Evolutionary conservation across 2,797 vertebrate species (phyloP).

Genomic region (Mus minutoides): DNA sequence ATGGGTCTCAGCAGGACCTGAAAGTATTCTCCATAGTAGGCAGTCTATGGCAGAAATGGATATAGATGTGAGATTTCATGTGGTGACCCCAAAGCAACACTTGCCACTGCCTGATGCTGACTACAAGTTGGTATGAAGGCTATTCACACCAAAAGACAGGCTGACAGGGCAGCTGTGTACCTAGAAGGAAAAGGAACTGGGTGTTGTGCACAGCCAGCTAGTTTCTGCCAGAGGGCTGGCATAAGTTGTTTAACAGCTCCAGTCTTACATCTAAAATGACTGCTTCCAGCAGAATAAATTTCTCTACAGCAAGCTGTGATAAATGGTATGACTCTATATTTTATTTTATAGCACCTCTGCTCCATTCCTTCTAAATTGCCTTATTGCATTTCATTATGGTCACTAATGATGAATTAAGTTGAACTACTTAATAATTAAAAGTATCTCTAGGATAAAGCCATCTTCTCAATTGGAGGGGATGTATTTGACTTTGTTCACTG

Average conservation of each 20-base stretch:
- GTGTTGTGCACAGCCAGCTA: background rate
- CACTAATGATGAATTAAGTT: slow-evolving; percentile 81
- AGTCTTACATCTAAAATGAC: slow-evolving; percentile 67
- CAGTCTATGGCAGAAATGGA: background rate
- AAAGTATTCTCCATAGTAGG: background rate
- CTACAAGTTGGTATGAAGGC: background rate
- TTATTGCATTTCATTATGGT: slow-evolving; percentile 75
- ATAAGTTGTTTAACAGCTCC: slow-evolving; percentile 65
- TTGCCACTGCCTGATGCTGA: background rate
- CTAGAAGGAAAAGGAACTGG: slow-evolving; percentile 1
- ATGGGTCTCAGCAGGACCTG: background rate
- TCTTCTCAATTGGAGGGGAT: slow-evolving; percentile 68
- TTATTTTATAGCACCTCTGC: slow-evolving; percentile 76
- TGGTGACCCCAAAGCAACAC: background rate
- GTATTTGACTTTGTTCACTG: slow-evolving; percentile 70
- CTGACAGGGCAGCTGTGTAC: background rate
- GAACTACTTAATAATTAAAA: slow-evolving; percentile 82
- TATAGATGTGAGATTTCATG: background rate
- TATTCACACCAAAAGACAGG: background rate
- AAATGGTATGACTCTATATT: slow-evolving; percentile 78
- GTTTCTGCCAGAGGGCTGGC: slow-evolving; percentile 39
- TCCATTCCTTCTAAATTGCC: slow-evolving; percentile 74
- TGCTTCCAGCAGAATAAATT: slow-evolving; percentile 76
- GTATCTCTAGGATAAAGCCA: slow-evolving; percentile 77
- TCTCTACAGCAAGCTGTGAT: slow-evolving; percentile 75